phyloP scores from a whole-genome alignment of 2,888 invertebrate genomes.

The Parascotia fuliginaria region DNA sequence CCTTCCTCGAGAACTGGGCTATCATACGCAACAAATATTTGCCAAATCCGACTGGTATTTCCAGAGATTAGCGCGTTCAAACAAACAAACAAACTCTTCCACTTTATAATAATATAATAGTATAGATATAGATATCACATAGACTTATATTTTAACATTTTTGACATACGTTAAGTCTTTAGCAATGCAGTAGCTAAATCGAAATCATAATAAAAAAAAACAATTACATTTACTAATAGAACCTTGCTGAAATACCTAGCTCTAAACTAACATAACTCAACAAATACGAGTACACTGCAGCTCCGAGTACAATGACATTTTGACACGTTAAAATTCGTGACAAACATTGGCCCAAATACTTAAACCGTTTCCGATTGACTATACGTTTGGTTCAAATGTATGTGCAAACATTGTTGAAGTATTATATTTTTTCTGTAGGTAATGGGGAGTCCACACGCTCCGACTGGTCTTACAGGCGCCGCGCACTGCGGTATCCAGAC shows the following conservation, averaged over 20 bases:
- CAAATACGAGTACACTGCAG: constrained; percentile 31
- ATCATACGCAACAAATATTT: too few species aligned
- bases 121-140: too few species aligned
- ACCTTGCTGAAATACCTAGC: background rate
- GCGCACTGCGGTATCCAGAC: constrained; percentile 80
- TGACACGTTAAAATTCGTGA: constrained; percentile 42
- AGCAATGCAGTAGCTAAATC: background rate
- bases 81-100: too few species aligned
- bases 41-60: too few species aligned
- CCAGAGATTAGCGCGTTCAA: too few species aligned
- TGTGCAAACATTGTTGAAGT: constrained; percentile 49
- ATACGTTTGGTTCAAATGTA: constrained; percentile 55
- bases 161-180: too few species aligned
- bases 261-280: constrained; percentile 6
- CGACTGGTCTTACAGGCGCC: constrained; percentile 75
- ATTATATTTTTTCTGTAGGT: constrained; percentile 54
- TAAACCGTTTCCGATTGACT: constrained; percentile 34
- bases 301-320: constrained; percentile 37
- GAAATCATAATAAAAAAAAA: background rate
- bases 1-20: too few species aligned
- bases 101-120: too few species aligned
- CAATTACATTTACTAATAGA: background rate
- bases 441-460: constrained; percentile 78
- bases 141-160: too few species aligned
- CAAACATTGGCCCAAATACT: constrained; percentile 46